Evolutionary conservation across 2,888 invertebrate species (phyloP), one percentile per base, ranked within the genome.

Genomic region (Tiliacea citrago): DNA sequence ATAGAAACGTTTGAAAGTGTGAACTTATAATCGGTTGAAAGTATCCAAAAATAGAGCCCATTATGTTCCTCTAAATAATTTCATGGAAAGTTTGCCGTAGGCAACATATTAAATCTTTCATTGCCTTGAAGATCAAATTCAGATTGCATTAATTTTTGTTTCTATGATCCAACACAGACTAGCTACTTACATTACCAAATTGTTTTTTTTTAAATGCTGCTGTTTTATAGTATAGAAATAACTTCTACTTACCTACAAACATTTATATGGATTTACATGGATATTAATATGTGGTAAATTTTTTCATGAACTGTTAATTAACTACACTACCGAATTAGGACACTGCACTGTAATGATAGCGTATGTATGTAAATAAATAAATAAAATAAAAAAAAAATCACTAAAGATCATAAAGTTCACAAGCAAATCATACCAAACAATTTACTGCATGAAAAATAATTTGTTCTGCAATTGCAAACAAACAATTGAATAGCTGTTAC

Each of bases 401-500:
- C 51, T 1, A 10, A 70, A 39, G 21, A 24, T 10, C 13, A 68
- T 51, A 35, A n/a, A n/a, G n/a, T n/a, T n/a, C 6, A 39, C 16
- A 75, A 53, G 7, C 10, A 53, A 53, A 24, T 16, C 18, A 57
- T 13, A 16, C 8, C 18, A n/a, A 29, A 7, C 16, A 29, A 60
- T 68, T 13, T 2, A 47, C 21, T 29, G 8, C 13, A 45, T 24
- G 16, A 53, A 7, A 68, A 53, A 39, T 9, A 7, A 47, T 80
- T 67, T 24, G 24, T 13, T 45, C 21, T 12, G 35, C n/a, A 47
- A 68, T 24, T 51, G 4, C 45, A 58, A 77, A 51, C 10, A 73
- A 67, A 81, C 69, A 81, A 82, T 76, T 67, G 13, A 42, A 79
- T 42, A 42, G 13, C 55, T 21, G 45, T 58, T 39, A 67, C 45